Evolutionary conservation across 2,113 vertebrate genomes (phyloP).

Genomic region (Macquaria ambigua): DNA sequence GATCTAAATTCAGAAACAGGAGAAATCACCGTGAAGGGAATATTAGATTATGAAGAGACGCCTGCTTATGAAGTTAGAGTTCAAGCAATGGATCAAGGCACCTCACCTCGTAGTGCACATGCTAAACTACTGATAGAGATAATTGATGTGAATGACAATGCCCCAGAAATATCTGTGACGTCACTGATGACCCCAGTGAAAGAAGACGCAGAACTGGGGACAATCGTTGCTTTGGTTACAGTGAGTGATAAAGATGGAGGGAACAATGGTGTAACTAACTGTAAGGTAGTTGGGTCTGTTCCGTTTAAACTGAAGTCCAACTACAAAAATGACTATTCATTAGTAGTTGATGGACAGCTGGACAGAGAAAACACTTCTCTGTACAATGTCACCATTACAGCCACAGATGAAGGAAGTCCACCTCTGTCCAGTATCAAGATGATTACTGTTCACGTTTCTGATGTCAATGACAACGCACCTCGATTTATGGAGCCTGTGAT

Average conservation of each 20-base stretch:
- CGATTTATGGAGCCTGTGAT: slow-evolving; percentile 79
- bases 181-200: slow-evolving; percentile 86
- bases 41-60: slow-evolving; percentile 84
- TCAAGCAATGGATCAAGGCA: slow-evolving; percentile 74
- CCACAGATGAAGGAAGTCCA: slow-evolving; percentile 87
- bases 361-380: slow-evolving; percentile 86
- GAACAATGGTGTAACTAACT: slow-evolving; percentile 66
- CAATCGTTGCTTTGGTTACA: slow-evolving; percentile 88
- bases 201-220: slow-evolving; percentile 86
- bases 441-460: slow-evolving; percentile 85
- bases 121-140: slow-evolving; percentile 89
- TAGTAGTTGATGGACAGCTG: slow-evolving; percentile 85
- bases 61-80: slow-evolving; percentile 78
- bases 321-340: slow-evolving; percentile 89
- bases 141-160: slow-evolving; percentile 90
- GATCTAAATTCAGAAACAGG: slow-evolving; percentile 83
- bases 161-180: slow-evolving; percentile 87
- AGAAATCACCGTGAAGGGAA: slow-evolving; percentile 82
- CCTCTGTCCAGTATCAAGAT: slow-evolving; percentile 81
- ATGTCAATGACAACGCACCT: slow-evolving; percentile 91
- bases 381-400: slow-evolving; percentile 87
- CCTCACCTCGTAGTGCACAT: slow-evolving; percentile 65
- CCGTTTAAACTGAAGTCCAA: slow-evolving; percentile 81
- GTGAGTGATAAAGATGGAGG: slow-evolving; percentile 87
- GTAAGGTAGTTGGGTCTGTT: slow-evolving; percentile 46